Evolutionary conservation across 2,113 vertebrate species (phyloP).

Genomic region (Myrmecobius fasciatus): DNA sequence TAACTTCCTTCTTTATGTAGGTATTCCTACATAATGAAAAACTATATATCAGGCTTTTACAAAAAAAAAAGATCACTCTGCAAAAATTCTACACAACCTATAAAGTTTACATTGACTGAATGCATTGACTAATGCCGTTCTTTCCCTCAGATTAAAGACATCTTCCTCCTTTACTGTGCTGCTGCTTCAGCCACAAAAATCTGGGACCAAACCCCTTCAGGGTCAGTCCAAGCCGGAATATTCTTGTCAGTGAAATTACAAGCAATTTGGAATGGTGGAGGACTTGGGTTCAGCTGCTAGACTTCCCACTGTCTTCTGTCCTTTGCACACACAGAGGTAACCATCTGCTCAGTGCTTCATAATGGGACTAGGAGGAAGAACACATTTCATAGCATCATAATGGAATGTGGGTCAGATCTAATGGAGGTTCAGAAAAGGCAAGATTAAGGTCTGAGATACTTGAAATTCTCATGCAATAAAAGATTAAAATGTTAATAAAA

Average conservation of each 20-base stretch:
- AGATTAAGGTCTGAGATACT: conserved; percentile 3
- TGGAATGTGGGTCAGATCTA: neutral
- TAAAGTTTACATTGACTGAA: conserved; percentile 27
- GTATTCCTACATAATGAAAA: conserved; percentile 59
- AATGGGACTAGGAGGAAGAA: neutral
- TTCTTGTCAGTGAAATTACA: neutral
- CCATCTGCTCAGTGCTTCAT: neutral
- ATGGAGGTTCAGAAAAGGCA: neutral
- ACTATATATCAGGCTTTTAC: conserved; percentile 55
- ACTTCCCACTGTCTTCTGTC: neutral
- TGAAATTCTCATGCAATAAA: conserved; percentile 51
- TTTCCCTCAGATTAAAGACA: neutral
- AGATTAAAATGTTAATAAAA: conserved; percentile 28
- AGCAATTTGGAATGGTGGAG: neutral
- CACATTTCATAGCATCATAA: conserved; percentile 8
- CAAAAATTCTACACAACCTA: conserved; percentile 53
- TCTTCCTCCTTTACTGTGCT: neutral
- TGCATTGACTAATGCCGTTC: neutral
- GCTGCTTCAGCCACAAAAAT: rapidly evolving
- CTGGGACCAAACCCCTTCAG: neutral
- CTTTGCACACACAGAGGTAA: neutral
- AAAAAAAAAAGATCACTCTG: conserved; percentile 39
- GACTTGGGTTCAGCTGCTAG: neutral
- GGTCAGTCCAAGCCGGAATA: neutral
- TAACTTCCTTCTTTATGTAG: conserved; percentile 61